These are phyloP conservation scores for Zoanthus sansibaricus DNA, from an alignment of 92 coral and sea anemone species.

Conservation along the genomic window DNA sequence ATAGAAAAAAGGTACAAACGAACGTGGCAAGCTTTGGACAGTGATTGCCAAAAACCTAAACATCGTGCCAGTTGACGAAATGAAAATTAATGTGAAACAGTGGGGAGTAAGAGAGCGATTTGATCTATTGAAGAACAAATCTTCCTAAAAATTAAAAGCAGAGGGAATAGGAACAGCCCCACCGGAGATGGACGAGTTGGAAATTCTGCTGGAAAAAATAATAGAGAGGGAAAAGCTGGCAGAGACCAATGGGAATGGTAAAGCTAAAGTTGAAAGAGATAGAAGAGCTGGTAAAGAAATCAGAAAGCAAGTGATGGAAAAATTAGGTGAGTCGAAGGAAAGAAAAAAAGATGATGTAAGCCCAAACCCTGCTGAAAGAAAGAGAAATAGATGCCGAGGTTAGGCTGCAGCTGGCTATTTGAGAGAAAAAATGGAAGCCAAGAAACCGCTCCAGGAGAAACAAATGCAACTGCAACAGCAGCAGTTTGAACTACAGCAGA, in stretches of 20 bases:
- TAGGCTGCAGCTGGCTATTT: constrained; percentile 1
- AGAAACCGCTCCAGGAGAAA: constrained; percentile 5
- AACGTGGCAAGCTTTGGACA: constrained; percentile 6
- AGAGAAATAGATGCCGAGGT: neutral
- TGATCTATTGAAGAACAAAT: neutral
- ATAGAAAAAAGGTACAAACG: neutral
- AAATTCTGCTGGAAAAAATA: constrained; percentile 7
- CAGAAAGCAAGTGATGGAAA: constrained; percentile 3
- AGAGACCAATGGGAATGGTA: neutral
- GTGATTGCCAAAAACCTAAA: constrained; percentile 15
- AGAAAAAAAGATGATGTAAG: constrained; percentile 3
- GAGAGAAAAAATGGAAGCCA: constrained; percentile 6
- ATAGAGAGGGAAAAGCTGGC: constrained; percentile 11
- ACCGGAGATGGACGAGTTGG: constrained; percentile 33
- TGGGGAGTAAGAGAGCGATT: constrained; percentile 21
- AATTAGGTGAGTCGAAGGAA: constrained; percentile 29
- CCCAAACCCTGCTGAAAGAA: neutral
- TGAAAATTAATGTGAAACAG: constrained; percentile 10
- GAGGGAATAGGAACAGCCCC: constrained; percentile 25
- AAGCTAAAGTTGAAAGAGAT: neutral
- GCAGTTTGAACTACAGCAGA: neutral
- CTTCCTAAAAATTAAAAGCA: neutral
- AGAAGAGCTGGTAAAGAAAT: constrained; percentile 12
- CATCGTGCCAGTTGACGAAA: constrained; percentile 4
- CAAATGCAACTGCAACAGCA: constrained; percentile 5